Percentiles rank a stretch among this genome's conserved stretches.
These are phyloP conservation scores for Sarcophaga rosellei DNA, from an alignment of 2,888 invertebrate species.

Conservation along the genomic window DNA sequence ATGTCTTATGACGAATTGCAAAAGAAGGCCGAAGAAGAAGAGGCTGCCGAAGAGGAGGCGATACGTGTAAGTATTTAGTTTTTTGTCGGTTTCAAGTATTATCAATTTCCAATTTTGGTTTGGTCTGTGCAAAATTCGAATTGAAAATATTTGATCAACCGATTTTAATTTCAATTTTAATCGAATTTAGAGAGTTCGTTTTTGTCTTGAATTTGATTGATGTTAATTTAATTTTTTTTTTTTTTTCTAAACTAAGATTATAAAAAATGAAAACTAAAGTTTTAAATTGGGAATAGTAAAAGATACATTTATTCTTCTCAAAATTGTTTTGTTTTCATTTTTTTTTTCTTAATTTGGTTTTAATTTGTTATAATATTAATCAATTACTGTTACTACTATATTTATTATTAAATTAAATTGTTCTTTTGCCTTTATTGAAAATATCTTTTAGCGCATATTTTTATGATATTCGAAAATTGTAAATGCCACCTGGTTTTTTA, in stretches of 20 bases:
- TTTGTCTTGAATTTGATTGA: constrained; percentile 55
- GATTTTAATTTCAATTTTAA: constrained; percentile 50
- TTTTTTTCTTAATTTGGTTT: constrained; percentile 23
- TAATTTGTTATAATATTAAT: constrained; percentile 18
- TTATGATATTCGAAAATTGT: constrained; percentile 44
- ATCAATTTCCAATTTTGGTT: constrained; percentile 72
- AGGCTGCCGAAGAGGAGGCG: constrained; percentile 96
- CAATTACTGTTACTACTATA: constrained; percentile 31
- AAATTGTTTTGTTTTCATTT: constrained; percentile 35
- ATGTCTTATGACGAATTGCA: constrained; percentile 99
- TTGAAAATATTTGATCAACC: constrained; percentile 71
- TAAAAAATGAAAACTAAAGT: constrained; percentile 36
- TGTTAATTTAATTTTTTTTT: constrained; percentile 46
- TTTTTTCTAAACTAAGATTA: background rate
- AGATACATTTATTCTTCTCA: constrained; percentile 25
- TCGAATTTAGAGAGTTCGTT: constrained; percentile 60
- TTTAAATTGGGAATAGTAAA: constrained; percentile 27
- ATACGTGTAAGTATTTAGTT: constrained; percentile 86
- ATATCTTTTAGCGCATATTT: constrained; percentile 56
- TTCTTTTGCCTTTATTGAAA: constrained; percentile 55
- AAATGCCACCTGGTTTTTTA: constrained; percentile 38
- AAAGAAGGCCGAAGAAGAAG: constrained; percentile 98
- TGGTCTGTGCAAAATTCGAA: constrained; percentile 69
- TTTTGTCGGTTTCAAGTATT: constrained; percentile 69
- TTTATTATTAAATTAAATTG: constrained; percentile 63